Evolutionary conservation across 2,888 invertebrate genomes (phyloP).

Genomic region (Rhopalosiphum nymphaeae): DNA sequence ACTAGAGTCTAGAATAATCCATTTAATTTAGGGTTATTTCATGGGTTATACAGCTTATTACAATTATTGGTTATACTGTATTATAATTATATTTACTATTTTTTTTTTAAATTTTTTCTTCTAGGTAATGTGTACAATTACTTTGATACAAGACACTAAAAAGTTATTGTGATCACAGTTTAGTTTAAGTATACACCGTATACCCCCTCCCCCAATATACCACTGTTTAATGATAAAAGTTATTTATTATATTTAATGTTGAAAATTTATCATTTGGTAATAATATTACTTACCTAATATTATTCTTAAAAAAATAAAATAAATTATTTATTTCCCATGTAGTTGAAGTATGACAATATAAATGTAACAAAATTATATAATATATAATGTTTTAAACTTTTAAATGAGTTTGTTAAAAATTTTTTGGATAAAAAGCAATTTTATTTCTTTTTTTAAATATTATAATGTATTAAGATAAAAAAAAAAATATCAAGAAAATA

Average conservation of each 20-base stretch:
- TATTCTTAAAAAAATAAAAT: background rate
- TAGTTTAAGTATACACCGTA: no score
- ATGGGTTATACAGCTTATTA: background rate
- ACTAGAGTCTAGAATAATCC: background rate
- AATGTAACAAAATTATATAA: background rate
- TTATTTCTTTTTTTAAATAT: background rate
- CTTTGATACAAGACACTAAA: background rate
- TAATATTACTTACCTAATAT: background rate
- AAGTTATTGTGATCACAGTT: background rate
- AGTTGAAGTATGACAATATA: background rate
- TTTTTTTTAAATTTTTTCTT: background rate
- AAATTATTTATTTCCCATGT: background rate
- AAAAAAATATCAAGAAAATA: no score
- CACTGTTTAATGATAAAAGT: background rate
- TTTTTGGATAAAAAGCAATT: background rate
- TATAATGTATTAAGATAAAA: background rate
- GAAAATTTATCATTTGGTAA: background rate
- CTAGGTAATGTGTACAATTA: background rate
- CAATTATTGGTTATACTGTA: background rate
- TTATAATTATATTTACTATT: background rate
- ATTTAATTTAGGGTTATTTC: background rate
- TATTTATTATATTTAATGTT: background rate
- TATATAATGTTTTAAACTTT: background rate
- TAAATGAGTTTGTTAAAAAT: background rate
- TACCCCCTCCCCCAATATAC: no score